Conservation (phyloP, 2,888 invertebrate genomes). For the Dryobota labecula region DNA sequence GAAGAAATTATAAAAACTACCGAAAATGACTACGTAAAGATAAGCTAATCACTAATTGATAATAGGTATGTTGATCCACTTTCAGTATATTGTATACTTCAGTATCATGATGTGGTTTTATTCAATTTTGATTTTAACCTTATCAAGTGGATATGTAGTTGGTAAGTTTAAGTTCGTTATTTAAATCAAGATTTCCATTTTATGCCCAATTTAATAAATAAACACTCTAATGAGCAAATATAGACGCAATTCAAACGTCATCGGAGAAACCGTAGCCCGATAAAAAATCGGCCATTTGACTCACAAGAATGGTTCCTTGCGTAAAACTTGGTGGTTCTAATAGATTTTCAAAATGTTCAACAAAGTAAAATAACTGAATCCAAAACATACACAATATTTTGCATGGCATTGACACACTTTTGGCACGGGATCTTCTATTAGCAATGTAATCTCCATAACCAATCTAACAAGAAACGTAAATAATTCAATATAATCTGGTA, state of each 20-base stretch:
- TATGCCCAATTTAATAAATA: not conserved
- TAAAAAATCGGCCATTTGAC: not conserved
- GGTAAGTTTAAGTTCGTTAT: constrained; percentile 58
- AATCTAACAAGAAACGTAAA: constrained; percentile 32
- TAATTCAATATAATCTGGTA: constrained; percentile 17
- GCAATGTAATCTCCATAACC: not conserved
- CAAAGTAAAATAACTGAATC: not conserved
- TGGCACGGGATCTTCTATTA: constrained; percentile 9
- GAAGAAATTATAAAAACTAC: constrained; percentile 18
- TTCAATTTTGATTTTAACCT: constrained; percentile 61
- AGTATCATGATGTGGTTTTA: constrained; percentile 64
- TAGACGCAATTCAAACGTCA: not conserved
- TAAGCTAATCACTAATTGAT: constrained; percentile 59
- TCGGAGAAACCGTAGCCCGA: not conserved
- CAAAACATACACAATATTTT: constrained; percentile 17
- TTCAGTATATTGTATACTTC: constrained; percentile 52
- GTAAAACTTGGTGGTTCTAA: not conserved
- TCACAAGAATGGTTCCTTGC: not conserved
- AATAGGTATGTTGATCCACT: constrained; percentile 34
- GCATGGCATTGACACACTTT: constrained; percentile 31
- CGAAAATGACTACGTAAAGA: constrained; percentile 39
- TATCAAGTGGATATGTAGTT: constrained; percentile 63
- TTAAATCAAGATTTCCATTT: not conserved
- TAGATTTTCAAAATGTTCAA: not conserved
- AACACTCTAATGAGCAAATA: not conserved